Evolutionary conservation across 2,113 vertebrate species (phyloP), one percentile per base, ranked within the genome.

Genomic region (Nesoenas mayeri): DNA sequence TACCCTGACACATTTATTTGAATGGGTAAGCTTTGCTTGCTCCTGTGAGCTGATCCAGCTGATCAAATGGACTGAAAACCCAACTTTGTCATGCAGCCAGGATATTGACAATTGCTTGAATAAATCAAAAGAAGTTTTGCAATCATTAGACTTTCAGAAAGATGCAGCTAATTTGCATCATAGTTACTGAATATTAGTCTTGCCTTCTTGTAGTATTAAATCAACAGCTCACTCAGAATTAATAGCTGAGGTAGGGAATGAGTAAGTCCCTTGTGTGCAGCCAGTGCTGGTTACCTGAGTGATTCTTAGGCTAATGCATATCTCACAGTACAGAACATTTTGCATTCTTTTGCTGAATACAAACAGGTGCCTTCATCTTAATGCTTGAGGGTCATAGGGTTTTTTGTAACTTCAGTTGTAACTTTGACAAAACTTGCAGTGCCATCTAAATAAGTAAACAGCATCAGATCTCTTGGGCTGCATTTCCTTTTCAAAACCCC

Each of bases 141-240:
- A 67, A 31, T 95, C 34, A 67, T 54, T 79, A 89, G 56, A 44
- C 26, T 81, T 89, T 60, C 70, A 96, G 81, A 87, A 93, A 87
- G 48, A 72, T 72, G 60, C 32, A 60, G 73, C 34, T 85, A 60
- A 91, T 94, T 91, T 91, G 34, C 70, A 75, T 89, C 42, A 51
- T 29, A 31, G 51, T 89, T 93, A 48, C 77, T 71, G 80, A 91
- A 53, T 77, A 61, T 89, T 64, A 85, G 71, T 69, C 82, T 92
- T 91, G 32, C 66, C 44, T 75, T 79, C 64, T 44, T 91, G 57
- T 38, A 80, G n/a, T 66, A 69, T 88, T 89, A 94, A 95, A 89
- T 79, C 84, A 94, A 72, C 57, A 60, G 38, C 66, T 64, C 85
- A 38, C 70, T 94, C 78, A 79, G 81, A 84, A 94, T 81, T 79